phyloP scores from a whole-genome alignment of 1,140 invertebrate genomes.

The Littorina saxatilis region DNA sequence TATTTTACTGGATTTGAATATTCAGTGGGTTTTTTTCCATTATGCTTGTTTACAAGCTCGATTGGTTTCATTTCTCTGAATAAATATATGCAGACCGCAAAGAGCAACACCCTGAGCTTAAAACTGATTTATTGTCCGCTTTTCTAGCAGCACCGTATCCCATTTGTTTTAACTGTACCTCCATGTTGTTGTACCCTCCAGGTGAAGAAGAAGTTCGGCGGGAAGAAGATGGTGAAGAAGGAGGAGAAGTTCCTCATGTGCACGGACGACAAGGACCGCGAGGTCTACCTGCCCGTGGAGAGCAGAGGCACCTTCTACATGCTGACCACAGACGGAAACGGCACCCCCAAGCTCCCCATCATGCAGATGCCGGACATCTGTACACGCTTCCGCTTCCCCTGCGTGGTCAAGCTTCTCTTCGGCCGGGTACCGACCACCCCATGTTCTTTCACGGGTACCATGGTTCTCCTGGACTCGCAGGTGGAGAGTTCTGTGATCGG shows the following conservation, averaged over 20 bases:
- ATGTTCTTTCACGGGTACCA: conserved; percentile 57
- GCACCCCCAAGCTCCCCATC: conserved; percentile 41
- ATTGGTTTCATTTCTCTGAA: no score
- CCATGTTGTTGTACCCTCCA: no score
- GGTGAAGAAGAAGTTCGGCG: conserved; percentile 49
- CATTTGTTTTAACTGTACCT: no score
- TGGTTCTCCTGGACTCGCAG: conserved; percentile 48
- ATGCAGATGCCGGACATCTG: conserved; percentile 55
- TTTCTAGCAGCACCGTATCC: no score
- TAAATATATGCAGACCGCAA: no score
- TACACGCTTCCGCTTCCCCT: conserved; percentile 43
- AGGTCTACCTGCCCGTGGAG: conserved; percentile 54
- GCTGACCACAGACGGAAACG: conserved; percentile 37
- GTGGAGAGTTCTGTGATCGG: conserved; percentile 57
- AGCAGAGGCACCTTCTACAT: conserved; percentile 58
- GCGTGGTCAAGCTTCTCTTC: conserved; percentile 56
- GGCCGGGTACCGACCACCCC: conserved; percentile 54
- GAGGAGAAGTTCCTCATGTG: conserved; percentile 59
- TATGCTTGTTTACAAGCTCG: no score
- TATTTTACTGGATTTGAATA: no score
- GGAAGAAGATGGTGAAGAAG: conserved; percentile 39
- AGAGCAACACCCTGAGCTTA: no score
- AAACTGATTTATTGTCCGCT: no score
- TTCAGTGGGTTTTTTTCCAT: no score
- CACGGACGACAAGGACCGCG: conserved; percentile 59